Conservation (phyloP, 2,797 vertebrate species). For the Leptatherina wallacei region DNA sequence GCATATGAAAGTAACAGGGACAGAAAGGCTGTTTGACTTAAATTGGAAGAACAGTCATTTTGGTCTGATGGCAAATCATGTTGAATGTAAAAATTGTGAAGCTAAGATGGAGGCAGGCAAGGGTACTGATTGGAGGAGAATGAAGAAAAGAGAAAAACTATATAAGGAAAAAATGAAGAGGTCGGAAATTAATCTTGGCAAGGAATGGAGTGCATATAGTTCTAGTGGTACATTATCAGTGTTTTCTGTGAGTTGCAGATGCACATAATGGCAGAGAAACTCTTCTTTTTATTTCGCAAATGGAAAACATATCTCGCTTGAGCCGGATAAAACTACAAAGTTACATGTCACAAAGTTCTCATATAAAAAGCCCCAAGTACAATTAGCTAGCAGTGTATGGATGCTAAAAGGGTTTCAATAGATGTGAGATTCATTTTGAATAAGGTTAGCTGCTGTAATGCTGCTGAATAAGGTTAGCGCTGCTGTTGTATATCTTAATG, state of each 20-base stretch:
- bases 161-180: constrained; percentile 15
- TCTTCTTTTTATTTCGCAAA: constrained; percentile 19
- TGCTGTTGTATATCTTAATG: constrained; percentile 59
- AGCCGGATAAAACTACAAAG: constrained; percentile 30
- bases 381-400: constrained; percentile 48
- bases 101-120: constrained; percentile 9
- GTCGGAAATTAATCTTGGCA: constrained; percentile 23
- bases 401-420: constrained; percentile 45
- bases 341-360: constrained; percentile 42
- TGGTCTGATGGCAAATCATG: constrained; percentile 46
- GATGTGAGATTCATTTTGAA: constrained; percentile 55
- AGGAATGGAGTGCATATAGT: constrained; percentile 20
- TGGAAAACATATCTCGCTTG: constrained; percentile 23
- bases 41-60: constrained; percentile 57
- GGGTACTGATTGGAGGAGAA: constrained; percentile 14
- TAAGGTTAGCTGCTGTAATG: constrained; percentile 53
- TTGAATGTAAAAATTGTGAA: constrained; percentile 29
- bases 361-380: constrained; percentile 52
- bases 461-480: constrained; percentile 63
- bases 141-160: constrained; percentile 22
- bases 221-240: constrained; percentile 8
- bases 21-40: constrained; percentile 21
- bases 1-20: constrained; percentile 9
- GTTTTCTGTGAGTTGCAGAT: constrained; percentile 18
- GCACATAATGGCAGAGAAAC: constrained; percentile 27